Percentiles rank a stretch among this genome's conserved stretches.
phyloP scores from a whole-genome alignment of 2,888 invertebrate species.

The Pollenia amentaria region DNA sequence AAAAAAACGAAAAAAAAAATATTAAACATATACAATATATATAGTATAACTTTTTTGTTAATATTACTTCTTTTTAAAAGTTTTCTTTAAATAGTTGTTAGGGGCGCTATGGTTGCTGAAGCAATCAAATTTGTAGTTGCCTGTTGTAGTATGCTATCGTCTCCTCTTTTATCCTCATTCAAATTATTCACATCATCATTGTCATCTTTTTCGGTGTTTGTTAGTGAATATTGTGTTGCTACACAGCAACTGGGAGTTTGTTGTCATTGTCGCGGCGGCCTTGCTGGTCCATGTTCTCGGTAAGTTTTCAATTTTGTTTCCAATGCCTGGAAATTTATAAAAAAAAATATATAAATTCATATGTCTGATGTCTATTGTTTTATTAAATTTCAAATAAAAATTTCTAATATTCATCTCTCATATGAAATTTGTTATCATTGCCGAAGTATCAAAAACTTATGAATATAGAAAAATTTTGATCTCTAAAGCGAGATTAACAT shows the following conservation, averaged over 20 bases:
- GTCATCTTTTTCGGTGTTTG: conserved; percentile 63
- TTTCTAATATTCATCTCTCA: too few relatives aligned
- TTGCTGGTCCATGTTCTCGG: conserved; percentile 82
- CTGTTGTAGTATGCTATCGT: conserved; percentile 66
- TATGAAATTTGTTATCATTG: too few relatives aligned
- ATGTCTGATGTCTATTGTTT: too few relatives aligned
- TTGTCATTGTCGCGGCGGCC: conserved; percentile 84
- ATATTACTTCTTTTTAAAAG: conserved; percentile 48
- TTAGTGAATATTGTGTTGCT: conserved; percentile 73
- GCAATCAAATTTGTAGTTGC: conserved; percentile 72
- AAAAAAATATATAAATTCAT: not conserved
- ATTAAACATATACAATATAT: conserved; percentile 16
- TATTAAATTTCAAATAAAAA: too few relatives aligned
- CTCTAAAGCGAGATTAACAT: too few relatives aligned
- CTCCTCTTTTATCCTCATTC: conserved; percentile 50
- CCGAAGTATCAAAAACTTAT: too few relatives aligned
- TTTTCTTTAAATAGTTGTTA: conserved; percentile 68
- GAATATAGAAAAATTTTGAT: too few relatives aligned
- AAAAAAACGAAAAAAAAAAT: conserved; percentile 27
- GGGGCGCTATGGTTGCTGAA: conserved; percentile 72
- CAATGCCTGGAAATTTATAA: conserved; percentile 81
- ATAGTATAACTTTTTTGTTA: conserved; percentile 30
- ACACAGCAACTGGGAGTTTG: conserved; percentile 79
- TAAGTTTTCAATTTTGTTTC: conserved; percentile 84
- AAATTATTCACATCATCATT: conserved; percentile 67